Percentiles rank a stretch among this genome's conserved stretches.
Evolutionary conservation across 2,113 vertebrate species (phyloP).

Genomic region (Leucopsar rothschildi): DNA sequence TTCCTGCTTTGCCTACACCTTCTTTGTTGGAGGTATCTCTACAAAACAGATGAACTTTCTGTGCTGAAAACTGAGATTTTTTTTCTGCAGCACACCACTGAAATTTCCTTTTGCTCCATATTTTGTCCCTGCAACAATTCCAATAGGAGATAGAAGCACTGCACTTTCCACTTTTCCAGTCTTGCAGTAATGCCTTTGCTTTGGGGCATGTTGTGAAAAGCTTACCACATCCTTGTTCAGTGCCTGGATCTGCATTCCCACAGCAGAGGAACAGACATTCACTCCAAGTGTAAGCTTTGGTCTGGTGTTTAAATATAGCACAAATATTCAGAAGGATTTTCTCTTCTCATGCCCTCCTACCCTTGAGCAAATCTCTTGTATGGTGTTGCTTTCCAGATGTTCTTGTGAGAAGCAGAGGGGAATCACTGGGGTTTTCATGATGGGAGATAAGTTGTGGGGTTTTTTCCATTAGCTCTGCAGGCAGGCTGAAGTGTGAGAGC

Average conservation of each 20-base stretch:
- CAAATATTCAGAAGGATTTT: conserved; percentile 34
- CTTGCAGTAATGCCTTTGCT: background rate
- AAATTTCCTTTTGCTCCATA: background rate
- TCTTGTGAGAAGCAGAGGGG: background rate
- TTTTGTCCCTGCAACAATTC: background rate
- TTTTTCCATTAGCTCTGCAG: background rate
- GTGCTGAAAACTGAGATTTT: background rate
- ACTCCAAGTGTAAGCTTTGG: conserved; percentile 24
- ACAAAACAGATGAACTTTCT: background rate
- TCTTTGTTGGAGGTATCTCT: background rate
- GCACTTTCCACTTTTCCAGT: background rate
- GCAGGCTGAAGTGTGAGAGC: background rate
- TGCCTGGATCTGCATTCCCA: conserved; percentile 18
- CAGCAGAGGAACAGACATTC: background rate
- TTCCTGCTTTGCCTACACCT: background rate
- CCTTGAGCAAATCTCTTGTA: background rate
- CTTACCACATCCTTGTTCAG: conserved; percentile 29
- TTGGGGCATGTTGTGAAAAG: conserved; percentile 1
- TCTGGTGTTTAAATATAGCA: conserved; percentile 57
- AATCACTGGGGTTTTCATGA: background rate
- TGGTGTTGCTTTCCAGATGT: conserved; percentile 47
- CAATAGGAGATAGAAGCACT: background rate
- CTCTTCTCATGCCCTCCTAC: conserved; percentile 61
- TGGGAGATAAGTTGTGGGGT: background rate
- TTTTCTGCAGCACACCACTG: background rate